Percentiles rank a stretch among this genome's conserved stretches.
Conservation (phyloP, 2,888 invertebrate species). For the Hyposoter didymator region DNA sequence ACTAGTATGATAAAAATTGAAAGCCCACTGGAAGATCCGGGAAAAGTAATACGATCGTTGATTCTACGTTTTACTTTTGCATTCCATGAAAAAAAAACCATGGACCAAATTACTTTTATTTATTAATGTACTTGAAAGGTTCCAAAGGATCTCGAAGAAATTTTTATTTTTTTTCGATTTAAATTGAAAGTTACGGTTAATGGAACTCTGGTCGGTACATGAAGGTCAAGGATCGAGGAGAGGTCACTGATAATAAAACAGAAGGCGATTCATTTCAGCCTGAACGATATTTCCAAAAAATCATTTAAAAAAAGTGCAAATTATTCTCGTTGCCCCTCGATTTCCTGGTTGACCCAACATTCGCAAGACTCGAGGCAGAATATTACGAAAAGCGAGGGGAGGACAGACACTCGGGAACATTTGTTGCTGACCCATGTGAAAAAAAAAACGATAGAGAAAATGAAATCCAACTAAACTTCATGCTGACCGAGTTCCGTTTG, state of each 20-base stretch:
- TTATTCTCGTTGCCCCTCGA: neutral
- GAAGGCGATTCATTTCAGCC: no score
- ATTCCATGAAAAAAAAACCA: neutral
- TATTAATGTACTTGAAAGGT: neutral
- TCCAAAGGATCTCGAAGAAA: neutral
- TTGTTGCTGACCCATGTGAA: conserved; percentile 50
- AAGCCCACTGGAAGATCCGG: neutral
- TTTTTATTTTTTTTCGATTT: neutral
- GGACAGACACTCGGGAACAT: conserved; percentile 45
- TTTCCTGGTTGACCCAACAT: neutral
- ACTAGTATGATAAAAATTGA: neutral
- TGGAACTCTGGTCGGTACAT: neutral
- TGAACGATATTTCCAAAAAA: neutral
- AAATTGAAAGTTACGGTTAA: neutral
- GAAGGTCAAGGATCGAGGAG: neutral
- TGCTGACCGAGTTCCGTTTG: conserved; percentile 71
- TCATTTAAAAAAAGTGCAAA: neutral
- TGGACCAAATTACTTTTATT: neutral
- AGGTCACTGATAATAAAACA: neutral
- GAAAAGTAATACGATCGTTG: neutral
- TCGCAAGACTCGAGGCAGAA: conserved; percentile 6
- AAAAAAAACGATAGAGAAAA: conserved; percentile 1
- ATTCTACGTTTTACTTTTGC: neutral
- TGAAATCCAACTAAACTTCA: conserved; percentile 58
- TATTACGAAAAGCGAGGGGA: conserved; percentile 13